Evolutionary conservation across 2,888 invertebrate genomes (phyloP).

Genomic region (Aleiodes alternator): DNA sequence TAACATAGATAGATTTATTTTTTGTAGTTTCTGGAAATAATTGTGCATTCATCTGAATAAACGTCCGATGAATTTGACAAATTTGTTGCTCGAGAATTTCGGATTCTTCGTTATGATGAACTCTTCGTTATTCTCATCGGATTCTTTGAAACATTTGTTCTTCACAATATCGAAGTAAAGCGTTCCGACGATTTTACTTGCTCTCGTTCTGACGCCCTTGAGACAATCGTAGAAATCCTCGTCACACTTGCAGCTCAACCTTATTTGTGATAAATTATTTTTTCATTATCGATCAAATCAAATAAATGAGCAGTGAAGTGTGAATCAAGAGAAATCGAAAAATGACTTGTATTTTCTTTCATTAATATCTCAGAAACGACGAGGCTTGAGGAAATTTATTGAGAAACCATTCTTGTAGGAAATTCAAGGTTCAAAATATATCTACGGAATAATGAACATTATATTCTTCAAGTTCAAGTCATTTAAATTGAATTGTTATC

Average conservation of each 20-base stretch:
- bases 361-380: not conserved
- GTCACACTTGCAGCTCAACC: constrained; percentile 44
- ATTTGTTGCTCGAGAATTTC: constrained; percentile 33
- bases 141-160: constrained; percentile 80
- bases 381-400: not conserved
- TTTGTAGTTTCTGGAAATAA: not conserved
- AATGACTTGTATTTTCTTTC: not conserved
- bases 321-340: not conserved
- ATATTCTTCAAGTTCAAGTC: too few relatives aligned
- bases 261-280: not conserved
- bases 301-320: not conserved
- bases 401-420: too few relatives aligned
- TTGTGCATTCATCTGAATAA: not conserved
- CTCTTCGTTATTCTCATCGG: not conserved
- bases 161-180: constrained; percentile 84
- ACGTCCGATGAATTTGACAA: constrained; percentile 26
- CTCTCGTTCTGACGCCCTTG: constrained; percentile 30
- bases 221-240: constrained; percentile 41
- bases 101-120: constrained; percentile 27
- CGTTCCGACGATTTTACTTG: constrained; percentile 37
- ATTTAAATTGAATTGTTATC: too few relatives aligned
- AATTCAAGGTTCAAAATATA: too few relatives aligned
- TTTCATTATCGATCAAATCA: not conserved
- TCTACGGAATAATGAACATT: too few relatives aligned
- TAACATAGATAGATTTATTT: not conserved